Percentiles rank a stretch among this genome's conserved stretches.
These are phyloP conservation scores for Rhinogobius similis DNA, from an alignment of 2,113 vertebrate genomes.

Conservation along the genomic window DNA sequence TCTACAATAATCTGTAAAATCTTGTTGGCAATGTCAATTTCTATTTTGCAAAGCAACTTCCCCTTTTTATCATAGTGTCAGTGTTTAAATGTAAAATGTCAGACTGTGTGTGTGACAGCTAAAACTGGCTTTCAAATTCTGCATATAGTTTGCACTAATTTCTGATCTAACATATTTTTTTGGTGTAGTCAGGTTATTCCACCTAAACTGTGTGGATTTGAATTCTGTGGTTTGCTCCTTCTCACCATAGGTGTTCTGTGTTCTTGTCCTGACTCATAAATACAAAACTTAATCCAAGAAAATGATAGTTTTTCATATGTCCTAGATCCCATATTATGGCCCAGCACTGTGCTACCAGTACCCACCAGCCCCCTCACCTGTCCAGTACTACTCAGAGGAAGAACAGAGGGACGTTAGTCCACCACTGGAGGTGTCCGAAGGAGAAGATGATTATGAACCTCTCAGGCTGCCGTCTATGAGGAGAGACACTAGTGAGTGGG, in stretches of 20 bases:
- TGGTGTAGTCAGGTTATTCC: neutral
- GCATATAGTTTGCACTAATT: neutral
- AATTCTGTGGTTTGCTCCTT: neutral
- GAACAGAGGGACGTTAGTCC: slow-evolving; percentile 61
- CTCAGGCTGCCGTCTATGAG: slow-evolving; percentile 44
- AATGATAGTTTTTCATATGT: slow-evolving; percentile 28
- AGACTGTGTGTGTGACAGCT: neutral
- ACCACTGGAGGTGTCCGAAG: slow-evolving; percentile 66
- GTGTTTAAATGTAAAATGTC: slow-evolving; percentile 46
- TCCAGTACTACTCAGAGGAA: slow-evolving; percentile 58
- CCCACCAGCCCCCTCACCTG: slow-evolving; percentile 43
- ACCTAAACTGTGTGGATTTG: neutral
- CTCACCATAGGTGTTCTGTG: neutral
- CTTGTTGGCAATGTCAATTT: slow-evolving; percentile 15
- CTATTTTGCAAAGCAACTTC: slow-evolving; percentile 65
- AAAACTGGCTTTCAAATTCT: neutral
- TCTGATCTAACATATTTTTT: neutral
- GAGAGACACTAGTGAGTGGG: slow-evolving; percentile 59
- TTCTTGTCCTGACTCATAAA: neutral
- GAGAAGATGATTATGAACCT: slow-evolving; percentile 61
- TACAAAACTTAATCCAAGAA: neutral
- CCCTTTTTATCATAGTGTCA: slow-evolving; percentile 59
- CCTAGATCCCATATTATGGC: slow-evolving; percentile 61
- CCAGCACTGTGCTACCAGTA: slow-evolving; percentile 62
- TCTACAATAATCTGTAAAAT: slow-evolving; percentile 30